phyloP scores from a whole-genome alignment of 2,797 vertebrate genomes.

The Artibeus jamaicensis region DNA sequence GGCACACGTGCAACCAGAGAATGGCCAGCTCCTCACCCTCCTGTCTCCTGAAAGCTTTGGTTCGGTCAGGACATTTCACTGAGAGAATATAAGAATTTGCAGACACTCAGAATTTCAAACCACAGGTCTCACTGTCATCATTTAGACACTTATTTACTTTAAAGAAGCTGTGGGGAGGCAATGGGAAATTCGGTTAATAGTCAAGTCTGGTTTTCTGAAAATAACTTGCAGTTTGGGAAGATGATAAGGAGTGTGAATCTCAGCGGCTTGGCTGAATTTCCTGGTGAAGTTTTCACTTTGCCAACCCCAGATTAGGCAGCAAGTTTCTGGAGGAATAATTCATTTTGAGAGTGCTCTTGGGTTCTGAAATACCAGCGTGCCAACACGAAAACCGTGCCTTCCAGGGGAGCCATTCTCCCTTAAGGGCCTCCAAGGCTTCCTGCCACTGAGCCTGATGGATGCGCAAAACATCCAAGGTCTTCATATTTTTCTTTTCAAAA shows the following conservation, averaged over 20 bases:
- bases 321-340: conserved; percentile 69
- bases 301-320: conserved; percentile 39
- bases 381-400: conserved; percentile 53
- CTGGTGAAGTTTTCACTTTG: conserved; percentile 65
- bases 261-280: conserved; percentile 63
- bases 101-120: not conserved
- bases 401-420: conserved; percentile 58
- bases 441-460: conserved; percentile 50
- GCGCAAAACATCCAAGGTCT: conserved; percentile 68
- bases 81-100: conserved; percentile 57
- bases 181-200: conserved; percentile 49
- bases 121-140: conserved; percentile 37
- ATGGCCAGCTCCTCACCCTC: not conserved
- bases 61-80: conserved; percentile 22
- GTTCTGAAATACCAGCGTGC: conserved; percentile 68
- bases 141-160: conserved; percentile 29
- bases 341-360: conserved; percentile 42
- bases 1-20: not conserved
- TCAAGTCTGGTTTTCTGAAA: conserved; percentile 64
- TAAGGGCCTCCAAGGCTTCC: conserved; percentile 49
- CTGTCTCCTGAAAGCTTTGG: conserved; percentile 43
- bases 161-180: conserved; percentile 51
- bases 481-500: conserved; percentile 58
- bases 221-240: conserved; percentile 73
- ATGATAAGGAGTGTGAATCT: conserved; percentile 70